These are phyloP conservation scores for Nyctereutes procyonoides DNA, from an alignment of 2,113 vertebrate species.

Conservation along the genomic window DNA sequence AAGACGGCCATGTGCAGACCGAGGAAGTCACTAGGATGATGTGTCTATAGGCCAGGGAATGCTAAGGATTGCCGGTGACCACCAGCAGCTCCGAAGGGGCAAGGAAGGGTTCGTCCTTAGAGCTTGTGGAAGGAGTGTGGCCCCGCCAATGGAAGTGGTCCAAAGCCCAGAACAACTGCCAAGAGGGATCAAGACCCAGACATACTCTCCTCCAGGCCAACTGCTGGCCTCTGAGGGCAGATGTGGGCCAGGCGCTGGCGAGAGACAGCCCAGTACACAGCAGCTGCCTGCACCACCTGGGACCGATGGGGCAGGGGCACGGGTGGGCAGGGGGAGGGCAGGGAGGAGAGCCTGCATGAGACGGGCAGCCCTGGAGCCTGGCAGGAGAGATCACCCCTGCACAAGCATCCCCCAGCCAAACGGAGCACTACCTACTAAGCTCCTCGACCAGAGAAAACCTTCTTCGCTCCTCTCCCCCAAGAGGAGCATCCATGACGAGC, in stretches of 20 bases:
- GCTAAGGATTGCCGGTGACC: neutral
- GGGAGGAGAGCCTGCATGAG: neutral
- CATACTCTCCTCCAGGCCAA: neutral
- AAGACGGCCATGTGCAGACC: neutral
- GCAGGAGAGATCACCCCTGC: no score
- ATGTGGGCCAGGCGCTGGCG: fast-evolving
- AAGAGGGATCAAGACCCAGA: neutral
- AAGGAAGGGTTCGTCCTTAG: no score
- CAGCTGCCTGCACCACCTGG: neutral
- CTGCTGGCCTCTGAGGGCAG: neutral
- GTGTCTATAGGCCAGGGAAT: neutral
- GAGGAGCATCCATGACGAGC: no score
- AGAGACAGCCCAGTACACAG: neutral
- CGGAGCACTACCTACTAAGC: neutral
- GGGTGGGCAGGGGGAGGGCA: neutral
- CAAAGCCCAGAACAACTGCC: neutral
- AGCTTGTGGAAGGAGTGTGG: fast-evolving
- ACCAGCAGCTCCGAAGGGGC: neutral
- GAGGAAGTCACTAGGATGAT: neutral
- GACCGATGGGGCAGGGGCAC: neutral
- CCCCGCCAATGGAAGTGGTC: neutral
- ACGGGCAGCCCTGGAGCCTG: neutral
- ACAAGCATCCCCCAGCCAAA: neutral
- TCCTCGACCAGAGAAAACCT: neutral
- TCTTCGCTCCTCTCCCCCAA: no score